phyloP scores from a whole-genome alignment of 2,888 invertebrate species.

The Xestia rhomboidea region DNA sequence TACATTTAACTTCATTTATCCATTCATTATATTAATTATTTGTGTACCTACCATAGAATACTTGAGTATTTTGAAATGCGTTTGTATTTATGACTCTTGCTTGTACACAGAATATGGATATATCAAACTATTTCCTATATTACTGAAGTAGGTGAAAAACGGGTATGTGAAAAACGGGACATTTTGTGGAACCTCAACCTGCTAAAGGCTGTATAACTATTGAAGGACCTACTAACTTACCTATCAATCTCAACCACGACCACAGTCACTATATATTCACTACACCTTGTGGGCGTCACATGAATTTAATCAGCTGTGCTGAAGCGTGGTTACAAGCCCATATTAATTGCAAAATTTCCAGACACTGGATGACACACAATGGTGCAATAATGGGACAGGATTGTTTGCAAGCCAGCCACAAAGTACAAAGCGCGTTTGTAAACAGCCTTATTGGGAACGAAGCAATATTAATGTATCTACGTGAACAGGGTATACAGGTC shows the following conservation, averaged over 20 bases:
- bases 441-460: conserved; percentile 83
- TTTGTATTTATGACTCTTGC: background rate
- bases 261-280: conserved; percentile 13
- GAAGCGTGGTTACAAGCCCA: conserved; percentile 57
- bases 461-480: conserved; percentile 76
- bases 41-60: background rate
- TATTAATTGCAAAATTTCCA: conserved; percentile 81
- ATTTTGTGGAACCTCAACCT: background rate
- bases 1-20: conserved; percentile 44
- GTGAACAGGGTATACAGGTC: conserved; percentile 41
- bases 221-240: background rate
- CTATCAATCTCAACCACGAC: conserved; percentile 25
- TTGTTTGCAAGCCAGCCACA: conserved; percentile 79
- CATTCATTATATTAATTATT: background rate
- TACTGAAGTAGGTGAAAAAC: background rate
- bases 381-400: conserved; percentile 79
- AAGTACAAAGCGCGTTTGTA: conserved; percentile 84
- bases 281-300: conserved; percentile 38
- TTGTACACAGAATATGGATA: background rate
- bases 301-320: conserved; percentile 57
- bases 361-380: conserved; percentile 72
- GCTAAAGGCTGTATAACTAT: background rate
- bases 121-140: background rate
- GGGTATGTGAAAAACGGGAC: background rate
- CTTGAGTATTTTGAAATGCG: background rate